Evolutionary conservation across 2,113 vertebrate genomes (phyloP).

Genomic region (Cettia cetti): DNA sequence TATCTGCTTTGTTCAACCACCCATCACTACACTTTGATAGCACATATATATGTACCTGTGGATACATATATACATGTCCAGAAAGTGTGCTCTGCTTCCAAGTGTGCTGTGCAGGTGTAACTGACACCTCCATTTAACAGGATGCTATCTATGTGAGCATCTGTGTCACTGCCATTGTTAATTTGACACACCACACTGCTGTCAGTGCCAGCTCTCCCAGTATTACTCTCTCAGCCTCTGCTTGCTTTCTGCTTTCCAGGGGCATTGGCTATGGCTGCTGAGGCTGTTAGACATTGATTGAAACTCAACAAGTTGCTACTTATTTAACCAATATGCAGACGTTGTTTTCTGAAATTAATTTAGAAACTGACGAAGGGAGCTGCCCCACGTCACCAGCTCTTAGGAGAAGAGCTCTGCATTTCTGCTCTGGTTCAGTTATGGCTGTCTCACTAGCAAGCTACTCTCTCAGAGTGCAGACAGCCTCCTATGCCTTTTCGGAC

Average conservation of each 20-base stretch:
- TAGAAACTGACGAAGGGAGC: background rate
- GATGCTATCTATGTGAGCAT: background rate
- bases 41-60: background rate
- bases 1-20: background rate
- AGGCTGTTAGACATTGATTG: background rate
- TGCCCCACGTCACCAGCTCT: rapidly evolving
- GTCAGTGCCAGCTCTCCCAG: background rate
- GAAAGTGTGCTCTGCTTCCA: background rate
- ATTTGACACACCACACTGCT: background rate
- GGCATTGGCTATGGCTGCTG: background rate
- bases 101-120: background rate
- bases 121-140: background rate
- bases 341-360: background rate
- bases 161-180: background rate
- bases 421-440: background rate
- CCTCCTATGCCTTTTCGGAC: background rate
- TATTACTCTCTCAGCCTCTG: background rate
- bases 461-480: background rate
- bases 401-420: background rate
- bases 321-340: background rate
- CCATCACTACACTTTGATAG: background rate
- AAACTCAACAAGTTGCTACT: background rate
- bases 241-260: background rate
- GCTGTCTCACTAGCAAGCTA: background rate
- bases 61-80: rapidly evolving